Base-by-base conservation (phyloP, 2,113 vertebrate genomes). In the Trochalopteron elliotii region DNA sequence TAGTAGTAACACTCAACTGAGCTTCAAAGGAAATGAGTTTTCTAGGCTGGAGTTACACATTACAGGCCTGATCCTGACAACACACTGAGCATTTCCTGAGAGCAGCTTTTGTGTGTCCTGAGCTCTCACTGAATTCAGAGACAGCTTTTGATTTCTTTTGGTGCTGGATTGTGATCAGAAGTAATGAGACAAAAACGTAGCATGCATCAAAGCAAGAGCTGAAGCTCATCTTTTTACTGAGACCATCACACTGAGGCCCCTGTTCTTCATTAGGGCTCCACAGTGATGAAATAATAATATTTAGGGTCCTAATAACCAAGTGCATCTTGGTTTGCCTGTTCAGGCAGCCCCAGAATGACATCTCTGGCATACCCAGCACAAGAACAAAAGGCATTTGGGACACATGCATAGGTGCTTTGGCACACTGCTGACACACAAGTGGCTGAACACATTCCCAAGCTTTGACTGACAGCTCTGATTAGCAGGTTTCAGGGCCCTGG, bases 1-100 rank as follows among this genome's bases (percentile, higher is more conserved):
- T 82, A 56, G 72, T 57, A 83, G 79, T 27, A 94, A 69, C 71
- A 91, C 91, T 89, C 87, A 95, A 86, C 89, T 45, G 80, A 92
- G 84, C 89, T 93, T 95, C 93, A 94, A 95, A 97, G 89, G 65
- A 95, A 95, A 97, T 94, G 75, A 95, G 75, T 93, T 93, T 96
- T 96, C 79, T 90, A 89, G 78, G 87, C 80, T 96, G 86, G 85
- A 87, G 91, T 70, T 89, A 93, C 87, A 85, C 63, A 68, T 94
- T 91, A 67, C 1, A 89, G 87, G 75, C 96, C 94, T 91, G 84
- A 96, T 97, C 83, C 96, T 94, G 91, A 96, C 95, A 94, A 94
- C 75, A 49, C 53, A 55, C 42, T 10, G 60, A 93, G 81, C 74
- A 53, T 78, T 87, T 89, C 87, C 93, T 75, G 77, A 75, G 89